phyloP scores from a whole-genome alignment of 2,113 vertebrate species.

The Pseudorectes ferrugineus region DNA sequence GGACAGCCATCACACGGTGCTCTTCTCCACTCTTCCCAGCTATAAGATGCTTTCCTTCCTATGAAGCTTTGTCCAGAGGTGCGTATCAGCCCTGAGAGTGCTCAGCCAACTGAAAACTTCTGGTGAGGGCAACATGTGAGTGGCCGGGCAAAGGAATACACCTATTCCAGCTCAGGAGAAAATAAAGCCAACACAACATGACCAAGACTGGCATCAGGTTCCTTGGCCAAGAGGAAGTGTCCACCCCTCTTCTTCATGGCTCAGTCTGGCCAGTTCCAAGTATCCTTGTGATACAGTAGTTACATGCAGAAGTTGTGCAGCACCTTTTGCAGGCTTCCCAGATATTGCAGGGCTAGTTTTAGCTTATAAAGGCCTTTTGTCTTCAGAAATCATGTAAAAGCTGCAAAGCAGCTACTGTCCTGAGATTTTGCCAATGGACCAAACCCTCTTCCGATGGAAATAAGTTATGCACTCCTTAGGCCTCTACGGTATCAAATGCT shows the following conservation, averaged over 20 bases:
- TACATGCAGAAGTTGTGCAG: not conserved
- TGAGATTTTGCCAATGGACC: not conserved
- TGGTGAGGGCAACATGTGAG: not conserved
- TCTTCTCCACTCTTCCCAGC: not conserved
- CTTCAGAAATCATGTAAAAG: not conserved
- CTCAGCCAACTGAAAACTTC: not conserved
- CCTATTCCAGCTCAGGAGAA: not conserved
- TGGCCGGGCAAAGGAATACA: not conserved
- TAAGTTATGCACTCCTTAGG: not conserved
- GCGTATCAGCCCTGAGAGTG: fast-evolving
- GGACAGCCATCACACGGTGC: not conserved
- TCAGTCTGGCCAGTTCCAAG: not conserved
- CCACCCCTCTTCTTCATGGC: not conserved
- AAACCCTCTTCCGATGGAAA: not conserved
- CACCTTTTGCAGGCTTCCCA: not conserved
- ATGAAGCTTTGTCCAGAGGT: fast-evolving
- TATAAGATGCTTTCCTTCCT: not conserved
- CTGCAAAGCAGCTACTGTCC: not conserved
- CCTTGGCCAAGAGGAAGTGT: not conserved
- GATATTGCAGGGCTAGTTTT: not conserved
- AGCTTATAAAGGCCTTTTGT: not conserved
- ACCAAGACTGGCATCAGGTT: not conserved
- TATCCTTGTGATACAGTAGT: not conserved
- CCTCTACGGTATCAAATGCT: fast-evolving
- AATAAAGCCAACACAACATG: not conserved